Evolutionary conservation across 2,888 invertebrate genomes (phyloP).

Genomic region (Cantharis nigra): DNA sequence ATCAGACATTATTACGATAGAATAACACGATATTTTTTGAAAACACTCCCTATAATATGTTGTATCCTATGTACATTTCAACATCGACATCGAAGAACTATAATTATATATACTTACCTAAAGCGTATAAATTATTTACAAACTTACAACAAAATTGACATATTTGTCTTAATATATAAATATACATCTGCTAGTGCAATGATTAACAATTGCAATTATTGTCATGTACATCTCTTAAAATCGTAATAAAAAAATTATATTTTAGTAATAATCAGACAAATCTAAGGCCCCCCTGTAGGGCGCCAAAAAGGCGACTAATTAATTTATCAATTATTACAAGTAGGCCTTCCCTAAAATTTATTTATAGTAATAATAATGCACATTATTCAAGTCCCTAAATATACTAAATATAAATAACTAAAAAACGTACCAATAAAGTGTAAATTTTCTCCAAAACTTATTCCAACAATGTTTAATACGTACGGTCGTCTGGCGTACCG

Average conservation of each 20-base stretch:
- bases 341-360: constrained; percentile 10
- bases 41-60: not conserved
- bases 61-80: not conserved
- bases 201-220: constrained; percentile 38
- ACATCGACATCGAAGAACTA: constrained; percentile 1
- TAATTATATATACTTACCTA: not conserved
- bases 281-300: constrained; percentile 19
- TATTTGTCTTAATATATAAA: constrained; percentile 46
- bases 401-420: not conserved
- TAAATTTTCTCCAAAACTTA: not conserved
- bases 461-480: constrained; percentile 47
- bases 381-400: not conserved
- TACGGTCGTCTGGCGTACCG: constrained; percentile 57
- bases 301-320: constrained; percentile 12
- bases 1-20: not conserved
- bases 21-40: not conserved
- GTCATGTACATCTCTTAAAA: constrained; percentile 1
- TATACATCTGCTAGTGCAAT: constrained; percentile 41
- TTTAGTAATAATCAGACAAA: constrained; percentile 1
- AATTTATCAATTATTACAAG: not conserved
- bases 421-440: not conserved
- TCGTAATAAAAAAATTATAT: not conserved
- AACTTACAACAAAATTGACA: constrained; percentile 50
- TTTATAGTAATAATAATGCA: not conserved
- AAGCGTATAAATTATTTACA: constrained; percentile 11